Evolutionary conservation across 1,140 invertebrate genomes (phyloP).

Genomic region (fruit fly (Drosophila melanogaster)): DNA sequence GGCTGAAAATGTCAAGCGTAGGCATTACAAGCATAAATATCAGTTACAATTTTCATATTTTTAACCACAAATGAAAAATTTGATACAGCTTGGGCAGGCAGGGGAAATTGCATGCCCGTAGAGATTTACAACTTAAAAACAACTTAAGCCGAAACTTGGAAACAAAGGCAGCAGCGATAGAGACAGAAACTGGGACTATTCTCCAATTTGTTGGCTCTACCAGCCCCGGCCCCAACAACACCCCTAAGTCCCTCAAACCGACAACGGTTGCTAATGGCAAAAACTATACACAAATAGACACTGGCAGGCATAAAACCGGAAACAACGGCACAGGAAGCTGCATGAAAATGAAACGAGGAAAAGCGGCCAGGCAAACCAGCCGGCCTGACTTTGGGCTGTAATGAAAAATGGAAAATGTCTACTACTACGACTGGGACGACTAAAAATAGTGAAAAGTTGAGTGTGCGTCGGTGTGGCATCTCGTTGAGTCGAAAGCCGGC

Average conservation of each 20-base stretch:
- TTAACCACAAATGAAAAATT: constrained; percentile 73
- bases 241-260: neutral
- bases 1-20: constrained; percentile 70
- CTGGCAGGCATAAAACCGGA: constrained; percentile 69
- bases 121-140: constrained; percentile 83
- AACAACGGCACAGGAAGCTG: constrained; percentile 80
- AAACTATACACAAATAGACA: constrained; percentile 75
- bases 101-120: constrained; percentile 68
- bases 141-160: constrained; percentile 79
- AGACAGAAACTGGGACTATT: constrained; percentile 21
- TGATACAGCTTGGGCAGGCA: constrained; percentile 45
- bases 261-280: constrained; percentile 63
- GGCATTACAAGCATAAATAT: constrained; percentile 79
- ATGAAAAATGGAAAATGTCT: constrained; percentile 81
- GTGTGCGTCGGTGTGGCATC: constrained; percentile 34
- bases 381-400: constrained; percentile 57
- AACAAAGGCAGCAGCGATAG: constrained; percentile 55
- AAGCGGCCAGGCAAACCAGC: neutral
- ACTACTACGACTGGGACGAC: constrained; percentile 35
- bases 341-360: constrained; percentile 77
- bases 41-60: constrained; percentile 81
- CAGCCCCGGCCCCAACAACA: constrained; percentile 3
- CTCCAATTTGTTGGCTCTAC: constrained; percentile 59
- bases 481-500: constrained; percentile 35
- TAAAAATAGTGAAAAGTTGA: constrained; percentile 58